Percentiles rank a stretch among this genome's conserved stretches.
Evolutionary conservation across 1,140 invertebrate genomes (phyloP).

Genomic region (Rhyacophila brunnea): DNA sequence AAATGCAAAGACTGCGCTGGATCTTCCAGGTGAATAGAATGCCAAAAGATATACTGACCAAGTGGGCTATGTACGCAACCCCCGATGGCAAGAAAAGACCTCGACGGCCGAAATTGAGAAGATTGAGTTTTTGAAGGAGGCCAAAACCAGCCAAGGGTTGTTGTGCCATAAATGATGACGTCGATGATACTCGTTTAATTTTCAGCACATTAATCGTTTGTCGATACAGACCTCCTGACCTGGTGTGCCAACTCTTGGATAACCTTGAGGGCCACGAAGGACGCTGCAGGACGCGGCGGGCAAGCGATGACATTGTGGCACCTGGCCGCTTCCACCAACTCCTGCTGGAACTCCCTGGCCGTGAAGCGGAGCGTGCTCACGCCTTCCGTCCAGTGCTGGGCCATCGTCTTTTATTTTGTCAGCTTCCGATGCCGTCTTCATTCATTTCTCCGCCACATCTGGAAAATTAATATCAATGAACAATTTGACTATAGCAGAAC

Average conservation of each 20-base stretch:
- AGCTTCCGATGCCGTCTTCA: too few species aligned
- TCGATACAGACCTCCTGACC: constrained; percentile 43
- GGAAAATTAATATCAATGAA: too few species aligned
- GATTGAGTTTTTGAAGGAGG: too few species aligned
- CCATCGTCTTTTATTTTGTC: too few species aligned
- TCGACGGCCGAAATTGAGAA: too few species aligned
- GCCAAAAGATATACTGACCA: background rate
- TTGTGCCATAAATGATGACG: background rate
- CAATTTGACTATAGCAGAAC: too few species aligned
- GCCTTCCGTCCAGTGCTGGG: constrained; percentile 46
- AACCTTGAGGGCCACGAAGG: constrained; percentile 85
- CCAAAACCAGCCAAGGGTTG: too few species aligned
- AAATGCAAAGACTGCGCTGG: background rate
- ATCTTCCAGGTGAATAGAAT: background rate
- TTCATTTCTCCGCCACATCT: too few species aligned
- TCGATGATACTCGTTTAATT: background rate
- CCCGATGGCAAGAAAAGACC: too few species aligned
- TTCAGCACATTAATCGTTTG: background rate
- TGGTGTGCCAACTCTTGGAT: constrained; percentile 70
- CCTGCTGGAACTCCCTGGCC: constrained; percentile 75
- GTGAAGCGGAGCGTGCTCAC: constrained; percentile 60
- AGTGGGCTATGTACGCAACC: too few species aligned
- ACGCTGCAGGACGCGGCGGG: constrained; percentile 75
- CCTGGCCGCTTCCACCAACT: constrained; percentile 76
- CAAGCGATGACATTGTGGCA: constrained; percentile 83